Base-by-base conservation (phyloP, 2,113 vertebrate species). In the Triplophysa siluroides region DNA sequence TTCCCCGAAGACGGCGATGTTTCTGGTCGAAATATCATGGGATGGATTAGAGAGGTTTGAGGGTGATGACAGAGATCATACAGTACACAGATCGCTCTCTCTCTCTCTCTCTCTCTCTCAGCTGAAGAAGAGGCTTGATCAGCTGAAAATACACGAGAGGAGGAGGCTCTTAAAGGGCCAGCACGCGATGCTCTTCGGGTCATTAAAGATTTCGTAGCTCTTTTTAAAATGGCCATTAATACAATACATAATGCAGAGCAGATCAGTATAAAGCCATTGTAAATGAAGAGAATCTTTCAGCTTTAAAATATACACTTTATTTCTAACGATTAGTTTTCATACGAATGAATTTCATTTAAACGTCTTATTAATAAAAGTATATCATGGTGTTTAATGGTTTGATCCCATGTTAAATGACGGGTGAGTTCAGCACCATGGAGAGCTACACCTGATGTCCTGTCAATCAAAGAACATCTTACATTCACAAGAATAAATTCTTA, bases 101-200 rank as follows among this genome's bases (percentile, higher is more conserved):
- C 33, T 72, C 50, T 72, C 24, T 29, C 18, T 58, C 18, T 60
- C 16, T 90, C 88, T 83, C 83, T 84, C 88, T 89, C 88, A 86
- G 81, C 85, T 88, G 90, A 92, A 91, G 88, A 91, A 93, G 89
- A 86, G 88, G 87, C 91, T 92, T 88, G 89, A 87, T 92, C 90
- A 89, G 91, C 92, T 92, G 90, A 92, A 92, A 92, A 94, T 91
- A 92, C 86, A 89, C 89, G 82, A 87, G 83, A 87, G 86, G 90
- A 86, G 90, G 91, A 86, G 91, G 91, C 80, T 91, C 91, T 95
- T 95, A 95, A 95, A 95, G 91, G 87, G 91, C 88, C 90, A 90
- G 86, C 87, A 4, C 5, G 26, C 38, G 47, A 71, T 38, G 33
- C 1, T 71, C 21, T 10, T 52, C 43, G 63, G 12, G 18, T 70